Base-by-base conservation (phyloP, 2,888 invertebrate species). In the Himalopsyche japonica region DNA sequence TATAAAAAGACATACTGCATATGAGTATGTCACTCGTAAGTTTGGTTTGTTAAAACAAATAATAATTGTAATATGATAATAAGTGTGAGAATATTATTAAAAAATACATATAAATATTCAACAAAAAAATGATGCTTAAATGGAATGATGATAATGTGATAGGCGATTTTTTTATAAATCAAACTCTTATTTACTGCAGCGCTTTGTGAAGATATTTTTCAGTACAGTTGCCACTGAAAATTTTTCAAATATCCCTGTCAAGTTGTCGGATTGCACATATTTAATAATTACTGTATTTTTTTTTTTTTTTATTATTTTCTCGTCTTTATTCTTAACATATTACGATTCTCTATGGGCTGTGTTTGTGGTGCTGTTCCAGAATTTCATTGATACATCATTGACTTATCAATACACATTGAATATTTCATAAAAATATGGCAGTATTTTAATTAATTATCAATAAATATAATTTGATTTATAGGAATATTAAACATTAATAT, bases 351-450 rank as follows among this genome's bases (percentile, higher is more conserved):
- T 70, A 24, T 30, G 70, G 30, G 24, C 70, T 70, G 70, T 70
- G 24, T 24, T 24, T 70, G 15, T 70, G 70, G 85, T 86, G 85
- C 80, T 76, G 86, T 86, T 86, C 85, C 86, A 86, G 86, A 86
- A 86, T 85, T 86, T 85, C 86, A 86, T 86, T 86, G 82, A 84
- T 77, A 7, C 32, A 27, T 47, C 70, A 27, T 70, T 15, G 24
- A 30, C 24, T 70, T 70, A 70, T 81, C 30, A 70, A 27, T 76
- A 81, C 18, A 76, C 37, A 81, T 43, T 15, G 32, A 20, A 70
- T 30, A 70, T 70, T 24, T 27, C 24, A 3, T 70, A 27, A 70
- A 70, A 27, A 70, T 70, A 70, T 70, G 27, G 70, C 70, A 81
- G 70, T 43, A 43, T 37, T 37, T 37, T 8, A 43, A 43, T 43